These are phyloP conservation scores for Pyxicephalus adspersus DNA, from an alignment of 2,113 vertebrate genomes.

Conservation along the genomic window DNA sequence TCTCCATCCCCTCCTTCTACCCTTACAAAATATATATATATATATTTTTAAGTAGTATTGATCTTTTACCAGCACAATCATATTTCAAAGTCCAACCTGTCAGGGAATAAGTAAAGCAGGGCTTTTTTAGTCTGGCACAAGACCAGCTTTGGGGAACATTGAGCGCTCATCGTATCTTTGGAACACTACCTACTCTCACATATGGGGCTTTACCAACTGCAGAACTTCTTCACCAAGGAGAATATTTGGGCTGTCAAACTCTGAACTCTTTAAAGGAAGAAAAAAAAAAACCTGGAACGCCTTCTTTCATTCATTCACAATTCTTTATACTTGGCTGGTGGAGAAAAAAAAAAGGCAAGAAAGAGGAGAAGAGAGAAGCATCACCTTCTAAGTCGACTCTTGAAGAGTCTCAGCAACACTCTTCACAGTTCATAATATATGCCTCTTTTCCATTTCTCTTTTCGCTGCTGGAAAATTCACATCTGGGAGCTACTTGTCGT, in stretches of 20 bases:
- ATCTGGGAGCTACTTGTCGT: conserved; percentile 10
- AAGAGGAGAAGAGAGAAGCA: neutral
- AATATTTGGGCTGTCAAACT: conserved; percentile 59
- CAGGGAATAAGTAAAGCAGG: conserved; percentile 25
- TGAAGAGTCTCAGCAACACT: conserved; percentile 6
- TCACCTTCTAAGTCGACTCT: conserved; percentile 3
- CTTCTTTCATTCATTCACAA: conserved; percentile 59
- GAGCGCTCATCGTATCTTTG: neutral
- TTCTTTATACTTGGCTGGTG: conserved; percentile 66
- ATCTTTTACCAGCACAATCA: conserved; percentile 48
- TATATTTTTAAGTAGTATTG: conserved; percentile 52
- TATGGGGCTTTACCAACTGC: conserved; percentile 19
- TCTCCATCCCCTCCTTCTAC: conserved; percentile 30
- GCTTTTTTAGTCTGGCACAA: conserved; percentile 2
- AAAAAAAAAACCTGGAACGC: conserved; percentile 45
- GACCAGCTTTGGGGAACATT: conserved; percentile 4
- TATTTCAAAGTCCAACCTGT: conserved; percentile 52
- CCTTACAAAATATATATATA: conserved; percentile 53
- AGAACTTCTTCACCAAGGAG: conserved; percentile 55
- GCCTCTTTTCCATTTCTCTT: neutral
- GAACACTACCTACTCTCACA: neutral
- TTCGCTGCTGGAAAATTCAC: neutral
- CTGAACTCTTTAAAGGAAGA: conserved; percentile 40
- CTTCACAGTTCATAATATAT: neutral
- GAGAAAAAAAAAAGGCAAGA: conserved; percentile 55